Evolutionary conservation across 92 coral and sea anemone species (phyloP).

Genomic region (Palythoa grandis): DNA sequence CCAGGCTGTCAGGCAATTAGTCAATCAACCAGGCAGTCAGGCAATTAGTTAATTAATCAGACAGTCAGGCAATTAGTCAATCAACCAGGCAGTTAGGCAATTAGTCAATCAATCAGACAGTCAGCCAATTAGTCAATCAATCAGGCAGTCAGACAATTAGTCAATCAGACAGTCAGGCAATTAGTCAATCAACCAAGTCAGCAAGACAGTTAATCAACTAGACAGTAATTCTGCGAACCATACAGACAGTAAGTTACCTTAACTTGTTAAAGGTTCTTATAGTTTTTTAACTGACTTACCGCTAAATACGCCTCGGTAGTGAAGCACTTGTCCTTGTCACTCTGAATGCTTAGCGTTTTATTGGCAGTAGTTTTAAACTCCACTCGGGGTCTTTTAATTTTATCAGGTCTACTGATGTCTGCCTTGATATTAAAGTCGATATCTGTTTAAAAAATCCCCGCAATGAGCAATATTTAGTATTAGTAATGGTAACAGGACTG

Average conservation of each 20-base stretch:
- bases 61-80: too few relatives aligned
- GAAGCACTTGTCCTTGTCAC: conserved; percentile 7
- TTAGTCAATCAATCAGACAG: background rate
- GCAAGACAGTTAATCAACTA: background rate
- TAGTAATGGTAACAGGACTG: too few relatives aligned
- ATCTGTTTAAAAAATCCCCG: background rate
- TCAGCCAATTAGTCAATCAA: background rate
- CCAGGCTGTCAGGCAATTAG: too few relatives aligned
- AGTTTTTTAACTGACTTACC: conserved; percentile 5
- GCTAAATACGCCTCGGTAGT: conserved; percentile 18
- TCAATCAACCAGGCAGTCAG: too few relatives aligned
- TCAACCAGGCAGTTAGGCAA: too few relatives aligned
- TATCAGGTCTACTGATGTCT: conserved; percentile 22
- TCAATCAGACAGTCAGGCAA: background rate
- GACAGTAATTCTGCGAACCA: too few relatives aligned
- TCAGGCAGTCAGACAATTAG: background rate
- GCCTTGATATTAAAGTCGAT: conserved; percentile 19
- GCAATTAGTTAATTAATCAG: too few relatives aligned
- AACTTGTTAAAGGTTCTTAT: too few relatives aligned
- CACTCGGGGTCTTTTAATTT: conserved; percentile 33
- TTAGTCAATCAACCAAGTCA: background rate
- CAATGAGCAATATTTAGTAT: background rate
- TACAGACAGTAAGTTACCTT: too few relatives aligned
- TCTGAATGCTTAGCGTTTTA: background rate
- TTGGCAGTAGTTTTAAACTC: conserved; percentile 15